These are phyloP conservation scores for Plotosus lineatus DNA, from an alignment of 2,113 vertebrate genomes.

Conservation along the genomic window DNA sequence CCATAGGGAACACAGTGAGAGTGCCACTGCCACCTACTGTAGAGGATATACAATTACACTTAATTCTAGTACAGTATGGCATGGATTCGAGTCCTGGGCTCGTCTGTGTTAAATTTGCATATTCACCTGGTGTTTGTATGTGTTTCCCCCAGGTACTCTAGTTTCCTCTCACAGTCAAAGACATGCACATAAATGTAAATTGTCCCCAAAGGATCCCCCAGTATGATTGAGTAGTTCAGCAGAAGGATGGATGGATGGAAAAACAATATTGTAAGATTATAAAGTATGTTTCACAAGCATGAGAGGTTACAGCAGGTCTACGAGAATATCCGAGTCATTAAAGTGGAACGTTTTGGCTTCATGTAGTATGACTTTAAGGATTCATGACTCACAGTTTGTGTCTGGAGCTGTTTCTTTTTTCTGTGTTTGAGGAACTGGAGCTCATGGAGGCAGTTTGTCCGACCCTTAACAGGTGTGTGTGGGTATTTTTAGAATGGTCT, in stretches of 20 bases:
- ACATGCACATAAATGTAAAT: no score
- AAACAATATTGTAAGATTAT: not conserved
- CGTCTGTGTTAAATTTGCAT: no score
- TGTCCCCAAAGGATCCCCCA: no score
- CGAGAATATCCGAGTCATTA: not conserved
- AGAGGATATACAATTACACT: no score
- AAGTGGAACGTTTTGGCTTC: not conserved
- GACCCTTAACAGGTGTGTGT: slow-evolving; percentile 44
- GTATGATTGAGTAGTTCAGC: no score
- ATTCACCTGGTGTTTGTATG: no score
- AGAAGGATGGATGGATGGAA: not conserved
- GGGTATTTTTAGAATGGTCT: slow-evolving; percentile 47
- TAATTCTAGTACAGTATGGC: no score
- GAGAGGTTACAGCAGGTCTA: not conserved
- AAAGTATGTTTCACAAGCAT: not conserved
- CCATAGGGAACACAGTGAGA: no score
- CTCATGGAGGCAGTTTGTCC: slow-evolving; percentile 34
- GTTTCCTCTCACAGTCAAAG: no score
- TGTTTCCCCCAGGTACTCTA: no score
- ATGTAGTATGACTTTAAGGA: not conserved
- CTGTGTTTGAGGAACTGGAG: slow-evolving; percentile 17
- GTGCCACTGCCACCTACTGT: no score
- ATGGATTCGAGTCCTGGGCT: no score
- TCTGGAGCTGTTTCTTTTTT: slow-evolving; percentile 16
- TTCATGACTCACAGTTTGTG: slow-evolving; percentile 3